Conservation (phyloP, 1,140 invertebrate species). For the Latrodectus geometricus region DNA sequence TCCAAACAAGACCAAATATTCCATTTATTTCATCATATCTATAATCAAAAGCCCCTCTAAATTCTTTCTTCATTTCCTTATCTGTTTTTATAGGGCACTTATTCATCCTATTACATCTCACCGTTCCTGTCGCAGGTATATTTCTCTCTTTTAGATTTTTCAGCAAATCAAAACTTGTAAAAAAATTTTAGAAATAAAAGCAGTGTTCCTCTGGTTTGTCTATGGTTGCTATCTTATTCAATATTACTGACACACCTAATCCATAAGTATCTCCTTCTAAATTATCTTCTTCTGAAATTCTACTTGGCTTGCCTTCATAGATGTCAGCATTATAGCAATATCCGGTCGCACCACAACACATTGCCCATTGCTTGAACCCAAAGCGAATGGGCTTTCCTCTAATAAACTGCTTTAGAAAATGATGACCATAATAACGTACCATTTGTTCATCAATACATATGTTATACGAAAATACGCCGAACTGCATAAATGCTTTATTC, state of each 20-base stretch:
- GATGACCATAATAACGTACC: conserved; percentile 35
- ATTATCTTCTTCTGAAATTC: conserved; percentile 34
- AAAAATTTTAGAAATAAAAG: conserved; percentile 12
- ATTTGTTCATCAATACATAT: conserved; percentile 41
- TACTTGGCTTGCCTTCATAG: conserved; percentile 31
- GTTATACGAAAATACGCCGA: conserved; percentile 41
- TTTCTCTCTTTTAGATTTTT: conserved; percentile 40
- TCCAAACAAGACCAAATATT: conserved; percentile 18
- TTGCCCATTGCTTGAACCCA: conserved; percentile 40
- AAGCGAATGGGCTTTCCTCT: conserved; percentile 38
- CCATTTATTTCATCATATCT: conserved; percentile 18
- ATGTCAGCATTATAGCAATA: conserved; percentile 36
- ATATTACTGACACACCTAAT: no score
- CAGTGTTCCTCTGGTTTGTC: conserved; percentile 8
- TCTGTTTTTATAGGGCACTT: conserved; percentile 27
- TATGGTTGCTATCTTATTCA: conserved; percentile 29
- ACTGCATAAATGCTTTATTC: conserved; percentile 40
- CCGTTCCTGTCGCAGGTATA: conserved; percentile 33
- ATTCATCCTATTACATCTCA: conserved; percentile 28
- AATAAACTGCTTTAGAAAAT: conserved; percentile 41
- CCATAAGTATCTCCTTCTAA: no score
- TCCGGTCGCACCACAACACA: conserved; percentile 38
- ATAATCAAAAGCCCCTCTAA: conserved; percentile 21
- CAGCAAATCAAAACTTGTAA: neutral
- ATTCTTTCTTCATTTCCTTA: conserved; percentile 27